Percentiles rank a stretch among this genome's conserved stretches.
Evolutionary conservation across 2,888 invertebrate genomes (phyloP).

Genomic region (Papilio gigon): DNA sequence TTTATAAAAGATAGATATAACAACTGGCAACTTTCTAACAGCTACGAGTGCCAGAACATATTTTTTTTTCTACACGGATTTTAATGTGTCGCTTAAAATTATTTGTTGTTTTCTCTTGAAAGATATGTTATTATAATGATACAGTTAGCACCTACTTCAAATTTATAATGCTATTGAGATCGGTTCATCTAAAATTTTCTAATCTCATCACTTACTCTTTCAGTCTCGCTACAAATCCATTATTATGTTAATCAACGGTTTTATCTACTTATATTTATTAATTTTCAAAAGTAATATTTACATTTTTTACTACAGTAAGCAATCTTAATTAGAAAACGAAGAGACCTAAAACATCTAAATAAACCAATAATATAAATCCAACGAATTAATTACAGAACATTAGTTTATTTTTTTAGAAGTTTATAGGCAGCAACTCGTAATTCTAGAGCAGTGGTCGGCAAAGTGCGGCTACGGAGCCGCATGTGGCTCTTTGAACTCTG

Average conservation of each 20-base stretch:
- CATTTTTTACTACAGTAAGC: conserved; percentile 17
- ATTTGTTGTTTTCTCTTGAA: background rate
- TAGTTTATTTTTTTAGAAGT: too few relatives aligned
- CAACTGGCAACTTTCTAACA: background rate
- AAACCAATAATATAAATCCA: too few relatives aligned
- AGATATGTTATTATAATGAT: conserved; percentile 33
- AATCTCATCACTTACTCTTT: background rate
- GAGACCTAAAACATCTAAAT: background rate
- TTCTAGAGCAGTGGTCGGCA: too few relatives aligned
- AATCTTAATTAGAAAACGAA: background rate
- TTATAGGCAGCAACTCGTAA: too few relatives aligned
- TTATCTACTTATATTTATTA: background rate
- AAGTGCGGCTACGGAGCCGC: too few relatives aligned
- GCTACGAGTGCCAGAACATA: background rate
- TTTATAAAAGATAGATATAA: background rate
- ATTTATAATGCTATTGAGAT: conserved; percentile 15
- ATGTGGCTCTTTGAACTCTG: too few relatives aligned
- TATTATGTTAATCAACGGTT: background rate
- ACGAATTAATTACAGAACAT: too few relatives aligned
- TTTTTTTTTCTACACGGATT: background rate
- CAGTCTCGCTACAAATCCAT: conserved; percentile 31
- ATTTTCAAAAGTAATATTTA: conserved; percentile 20
- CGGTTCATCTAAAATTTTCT: background rate
- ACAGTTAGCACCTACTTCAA: conserved; percentile 26
- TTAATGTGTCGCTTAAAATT: background rate